These are phyloP conservation scores for Helicoverpa zea DNA, from an alignment of 1,140 invertebrate genomes.

Conservation along the genomic window DNA sequence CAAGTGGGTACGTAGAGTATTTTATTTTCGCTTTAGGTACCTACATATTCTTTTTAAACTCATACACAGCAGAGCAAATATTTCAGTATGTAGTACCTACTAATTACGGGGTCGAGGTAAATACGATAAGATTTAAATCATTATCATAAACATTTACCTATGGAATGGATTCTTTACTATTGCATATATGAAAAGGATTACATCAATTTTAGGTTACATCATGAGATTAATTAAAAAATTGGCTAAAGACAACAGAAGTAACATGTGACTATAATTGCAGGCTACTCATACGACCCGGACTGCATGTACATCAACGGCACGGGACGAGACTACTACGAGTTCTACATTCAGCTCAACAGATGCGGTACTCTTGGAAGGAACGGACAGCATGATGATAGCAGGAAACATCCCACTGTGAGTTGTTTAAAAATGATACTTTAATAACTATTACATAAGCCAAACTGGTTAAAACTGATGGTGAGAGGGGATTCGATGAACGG, in stretches of 20 bases:
- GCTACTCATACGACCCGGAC: conserved; percentile 97
- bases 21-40: neutral
- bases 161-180: no score
- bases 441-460: no score
- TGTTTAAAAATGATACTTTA: no score
- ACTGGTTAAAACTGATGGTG: no score
- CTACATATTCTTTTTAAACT: neutral
- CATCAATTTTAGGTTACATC: neutral
- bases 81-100: no score
- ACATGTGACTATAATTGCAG: conserved; percentile 80
- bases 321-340: conserved; percentile 96
- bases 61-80: no score
- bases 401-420: conserved; percentile 94
- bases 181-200: neutral
- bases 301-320: conserved; percentile 98
- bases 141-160: no score
- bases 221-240: neutral
- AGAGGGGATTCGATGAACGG: no score
- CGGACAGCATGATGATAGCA: conserved; percentile 93
- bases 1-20: neutral
- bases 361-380: conserved; percentile 97
- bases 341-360: conserved; percentile 96
- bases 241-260: neutral
- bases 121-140: no score
- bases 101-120: no score